A percentile compares a stretch with the other conserved stretches of the same genome.
These are phyloP conservation scores for Oreonectes daqikongensis DNA, from an alignment of 2,797 vertebrate species.

Conservation along the genomic window DNA sequence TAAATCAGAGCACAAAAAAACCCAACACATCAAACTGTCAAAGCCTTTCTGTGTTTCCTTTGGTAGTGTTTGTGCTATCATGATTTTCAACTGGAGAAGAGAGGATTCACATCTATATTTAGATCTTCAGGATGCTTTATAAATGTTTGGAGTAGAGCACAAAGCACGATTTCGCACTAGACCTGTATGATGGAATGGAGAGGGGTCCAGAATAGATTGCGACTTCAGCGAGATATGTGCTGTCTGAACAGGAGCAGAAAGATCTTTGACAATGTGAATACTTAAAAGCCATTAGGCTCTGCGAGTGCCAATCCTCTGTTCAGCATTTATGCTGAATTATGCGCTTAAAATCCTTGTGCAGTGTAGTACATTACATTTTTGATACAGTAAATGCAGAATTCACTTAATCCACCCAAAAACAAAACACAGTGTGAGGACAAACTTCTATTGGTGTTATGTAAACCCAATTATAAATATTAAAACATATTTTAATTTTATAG, in stretches of 20 bases:
- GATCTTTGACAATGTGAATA: conserved; percentile 26
- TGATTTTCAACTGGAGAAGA: conserved; percentile 28
- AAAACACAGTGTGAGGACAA: neutral
- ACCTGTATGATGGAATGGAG: conserved; percentile 7
- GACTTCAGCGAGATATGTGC: conserved; percentile 17
- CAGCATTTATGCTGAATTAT: conserved; percentile 26
- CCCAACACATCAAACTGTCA: conserved; percentile 48
- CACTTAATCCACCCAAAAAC: neutral
- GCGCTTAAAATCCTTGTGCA: conserved; percentile 5
- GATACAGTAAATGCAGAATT: neutral
- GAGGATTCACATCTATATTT: conserved; percentile 36
- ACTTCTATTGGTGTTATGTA: neutral
- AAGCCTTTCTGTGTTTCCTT: conserved; percentile 29
- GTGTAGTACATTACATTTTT: neutral
- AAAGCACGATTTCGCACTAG: conserved; percentile 23
- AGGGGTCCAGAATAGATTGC: conserved; percentile 27
- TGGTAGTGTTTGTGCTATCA: conserved; percentile 26
- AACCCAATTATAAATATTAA: neutral
- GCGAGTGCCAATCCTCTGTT: neutral
- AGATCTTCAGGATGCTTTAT: conserved; percentile 36
- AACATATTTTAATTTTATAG: neutral
- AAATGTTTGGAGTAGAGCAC: neutral
- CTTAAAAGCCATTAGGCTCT: conserved; percentile 19
- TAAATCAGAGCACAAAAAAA: conserved; percentile 39
- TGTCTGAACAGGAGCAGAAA: conserved; percentile 24